Conservation (phyloP, 1,140 invertebrate species). For the Pantala flavescens region DNA sequence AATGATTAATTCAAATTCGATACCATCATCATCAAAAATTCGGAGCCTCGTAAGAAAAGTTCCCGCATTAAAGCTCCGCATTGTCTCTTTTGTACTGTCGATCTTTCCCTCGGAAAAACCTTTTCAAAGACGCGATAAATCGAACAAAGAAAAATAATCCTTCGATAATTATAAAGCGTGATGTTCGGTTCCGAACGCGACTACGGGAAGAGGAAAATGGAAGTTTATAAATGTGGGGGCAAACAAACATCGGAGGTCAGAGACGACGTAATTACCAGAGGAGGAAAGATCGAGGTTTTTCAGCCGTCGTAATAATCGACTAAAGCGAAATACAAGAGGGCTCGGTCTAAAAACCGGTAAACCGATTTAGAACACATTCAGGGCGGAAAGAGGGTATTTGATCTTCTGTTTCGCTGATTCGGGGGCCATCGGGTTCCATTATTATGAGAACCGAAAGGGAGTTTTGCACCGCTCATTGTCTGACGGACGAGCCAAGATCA, state of each 20-base stretch:
- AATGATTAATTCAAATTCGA: too few relatives aligned
- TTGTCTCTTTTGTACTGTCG: neutral
- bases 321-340: neutral
- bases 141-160: conserved; percentile 10
- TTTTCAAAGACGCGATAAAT: neutral
- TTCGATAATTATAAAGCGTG: neutral
- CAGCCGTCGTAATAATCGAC: neutral
- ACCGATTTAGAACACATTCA: conserved; percentile 5
- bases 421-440: neutral
- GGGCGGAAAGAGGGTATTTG: neutral
- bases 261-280: neutral
- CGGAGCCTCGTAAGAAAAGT: too few relatives aligned
- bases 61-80: neutral
- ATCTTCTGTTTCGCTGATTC: conserved; percentile 1
- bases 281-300: neutral
- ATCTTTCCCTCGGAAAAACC: neutral
- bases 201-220: too few relatives aligned
- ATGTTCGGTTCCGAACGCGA: neutral
- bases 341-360: neutral
- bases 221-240: neutral
- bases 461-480: neutral
- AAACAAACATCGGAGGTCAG: neutral
- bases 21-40: too few relatives aligned
- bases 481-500: neutral
- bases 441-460: neutral